These are phyloP conservation scores for Salvator merianae DNA, from an alignment of 2,113 vertebrate species.

Conservation along the genomic window DNA sequence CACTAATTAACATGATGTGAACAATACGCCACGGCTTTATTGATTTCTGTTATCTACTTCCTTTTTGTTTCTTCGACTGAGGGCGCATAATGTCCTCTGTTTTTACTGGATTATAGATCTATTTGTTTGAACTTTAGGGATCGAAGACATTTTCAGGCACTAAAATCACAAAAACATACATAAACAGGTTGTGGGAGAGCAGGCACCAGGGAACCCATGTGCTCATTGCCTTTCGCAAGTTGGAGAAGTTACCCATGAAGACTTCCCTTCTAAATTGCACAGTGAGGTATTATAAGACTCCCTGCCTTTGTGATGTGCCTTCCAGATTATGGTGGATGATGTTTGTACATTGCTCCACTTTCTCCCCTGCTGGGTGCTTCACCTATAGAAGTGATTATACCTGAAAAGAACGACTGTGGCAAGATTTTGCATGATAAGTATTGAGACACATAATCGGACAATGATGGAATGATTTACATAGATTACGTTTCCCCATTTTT, in stretches of 20 bases:
- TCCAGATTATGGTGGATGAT: too few relatives aligned
- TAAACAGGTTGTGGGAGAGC: not conserved
- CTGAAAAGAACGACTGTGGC: too few relatives aligned
- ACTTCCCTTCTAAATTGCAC: not conserved
- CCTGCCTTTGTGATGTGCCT: too few relatives aligned
- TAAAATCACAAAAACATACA: not conserved
- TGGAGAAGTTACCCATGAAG: not conserved
- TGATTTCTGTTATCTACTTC: not conserved
- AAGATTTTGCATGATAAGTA: too few relatives aligned
- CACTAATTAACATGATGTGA: not conserved
- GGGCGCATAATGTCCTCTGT: not conserved
- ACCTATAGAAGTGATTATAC: too few relatives aligned
- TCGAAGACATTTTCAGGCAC: not conserved
- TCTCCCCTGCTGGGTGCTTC: not conserved
- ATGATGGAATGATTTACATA: too few relatives aligned
- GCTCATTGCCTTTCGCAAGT: not conserved
- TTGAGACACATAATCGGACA: too few relatives aligned
- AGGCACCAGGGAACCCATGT: not conserved
- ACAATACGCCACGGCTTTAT: not conserved
- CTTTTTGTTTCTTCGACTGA: slow-evolving; percentile 23
- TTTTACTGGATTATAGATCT: not conserved
- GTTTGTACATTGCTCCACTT: not conserved
- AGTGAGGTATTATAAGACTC: not conserved
- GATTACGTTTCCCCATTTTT: too few relatives aligned
- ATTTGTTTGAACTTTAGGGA: not conserved